These are phyloP conservation scores for Drosophila picticornis DNA, from an alignment of 2,888 invertebrate genomes.

Conservation along the genomic window DNA sequence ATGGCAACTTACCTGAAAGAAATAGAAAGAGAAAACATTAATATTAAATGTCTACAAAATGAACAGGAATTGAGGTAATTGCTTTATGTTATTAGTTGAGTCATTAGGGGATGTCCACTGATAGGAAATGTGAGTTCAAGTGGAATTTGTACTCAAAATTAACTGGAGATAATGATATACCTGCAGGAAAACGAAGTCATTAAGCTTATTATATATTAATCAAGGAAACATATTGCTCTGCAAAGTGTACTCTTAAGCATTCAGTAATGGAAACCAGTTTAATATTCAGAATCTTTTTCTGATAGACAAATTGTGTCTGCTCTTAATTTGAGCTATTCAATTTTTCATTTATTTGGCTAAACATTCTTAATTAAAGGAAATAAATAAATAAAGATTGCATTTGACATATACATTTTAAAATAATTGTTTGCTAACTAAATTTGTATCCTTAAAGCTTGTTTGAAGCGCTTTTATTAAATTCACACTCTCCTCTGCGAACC, in stretches of 20 bases:
- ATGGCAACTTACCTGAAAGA: constrained; percentile 77
- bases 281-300: not conserved
- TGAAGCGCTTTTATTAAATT: constrained; percentile 7
- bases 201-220: constrained; percentile 17
- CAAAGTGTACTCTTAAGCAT: not conserved
- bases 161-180: constrained; percentile 9
- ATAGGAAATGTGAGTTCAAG: constrained; percentile 17
- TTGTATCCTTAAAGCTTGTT: not conserved
- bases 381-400: not conserved
- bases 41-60: constrained; percentile 49
- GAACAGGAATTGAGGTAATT: constrained; percentile 51
- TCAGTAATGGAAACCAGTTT: not conserved
- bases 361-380: not conserved
- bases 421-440: not conserved
- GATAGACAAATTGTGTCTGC: not conserved
- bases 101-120: constrained; percentile 34
- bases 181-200: not conserved
- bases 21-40: constrained; percentile 39
- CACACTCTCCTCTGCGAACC: not conserved
- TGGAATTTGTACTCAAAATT: constrained; percentile 37
- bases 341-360: not conserved
- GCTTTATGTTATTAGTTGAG: constrained; percentile 52
- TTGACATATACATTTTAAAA: too few relatives aligned
- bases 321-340: not conserved
- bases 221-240: not conserved